Percentiles rank a stretch among this genome's conserved stretches.
phyloP scores from a whole-genome alignment of 2,888 invertebrate species.

The Thelaira solivaga region DNA sequence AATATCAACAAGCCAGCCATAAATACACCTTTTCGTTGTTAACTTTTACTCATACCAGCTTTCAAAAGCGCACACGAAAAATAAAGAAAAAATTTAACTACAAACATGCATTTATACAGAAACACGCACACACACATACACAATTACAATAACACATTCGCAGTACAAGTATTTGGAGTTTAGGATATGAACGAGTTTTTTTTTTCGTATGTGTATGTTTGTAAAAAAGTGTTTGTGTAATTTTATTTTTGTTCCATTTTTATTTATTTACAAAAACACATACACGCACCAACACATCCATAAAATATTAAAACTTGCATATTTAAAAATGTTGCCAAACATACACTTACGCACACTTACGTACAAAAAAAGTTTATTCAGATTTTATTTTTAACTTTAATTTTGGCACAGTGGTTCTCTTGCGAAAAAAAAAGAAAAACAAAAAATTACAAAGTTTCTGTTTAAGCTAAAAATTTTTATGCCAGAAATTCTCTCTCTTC shows the following conservation, averaged over 20 bases:
- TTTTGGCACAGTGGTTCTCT: background rate
- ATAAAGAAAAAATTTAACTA: conserved; percentile 2
- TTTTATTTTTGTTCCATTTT: conserved; percentile 60
- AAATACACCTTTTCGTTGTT: conserved; percentile 36
- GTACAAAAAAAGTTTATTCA: too few species aligned
- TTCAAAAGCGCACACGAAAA: background rate
- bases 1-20: conserved; percentile 9
- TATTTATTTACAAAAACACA: conserved; percentile 49
- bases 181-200: conserved; percentile 53
- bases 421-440: too few species aligned
- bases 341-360: conserved; percentile 7
- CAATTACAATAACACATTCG: background rate
- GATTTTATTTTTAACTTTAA: background rate
- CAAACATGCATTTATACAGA: background rate
- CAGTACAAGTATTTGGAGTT: conserved; percentile 57
- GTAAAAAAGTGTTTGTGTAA: background rate
- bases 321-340: conserved; percentile 41
- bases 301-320: conserved; percentile 33
- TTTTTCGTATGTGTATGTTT: conserved; percentile 10
- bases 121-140: background rate
- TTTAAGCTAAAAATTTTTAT: too few species aligned
- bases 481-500: too few species aligned
- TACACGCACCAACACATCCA: conserved; percentile 32
- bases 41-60: conserved; percentile 9
- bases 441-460: too few species aligned